Conservation (phyloP, 2,113 vertebrate species). For the Sphyrna mokarran region DNA sequence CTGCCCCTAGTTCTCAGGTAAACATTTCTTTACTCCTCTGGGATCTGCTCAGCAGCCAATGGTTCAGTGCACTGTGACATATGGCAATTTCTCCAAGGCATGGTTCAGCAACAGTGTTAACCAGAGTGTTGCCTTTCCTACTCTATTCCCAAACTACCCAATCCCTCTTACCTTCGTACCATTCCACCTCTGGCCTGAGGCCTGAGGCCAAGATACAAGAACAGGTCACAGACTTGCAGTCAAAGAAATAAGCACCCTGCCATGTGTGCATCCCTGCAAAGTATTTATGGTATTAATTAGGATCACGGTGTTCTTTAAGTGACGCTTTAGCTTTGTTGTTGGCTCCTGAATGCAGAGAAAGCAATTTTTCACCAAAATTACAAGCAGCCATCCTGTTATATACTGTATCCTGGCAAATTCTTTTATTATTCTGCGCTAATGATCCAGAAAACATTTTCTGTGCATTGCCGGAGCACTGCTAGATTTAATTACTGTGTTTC, state of each 20-base stretch:
- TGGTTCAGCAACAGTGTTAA: too few species aligned
- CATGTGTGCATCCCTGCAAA: not conserved
- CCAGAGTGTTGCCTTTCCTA: too few species aligned
- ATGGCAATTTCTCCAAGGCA: too few species aligned
- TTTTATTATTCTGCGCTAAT: slow-evolving; percentile 23
- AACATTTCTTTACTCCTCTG: too few species aligned
- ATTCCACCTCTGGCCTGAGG: too few species aligned
- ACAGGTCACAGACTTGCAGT: too few species aligned
- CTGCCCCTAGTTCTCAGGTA: too few species aligned
- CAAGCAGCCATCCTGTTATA: not conserved
- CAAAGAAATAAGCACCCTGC: not conserved
- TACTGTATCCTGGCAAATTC: slow-evolving; percentile 4
- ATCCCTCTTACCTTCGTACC: not conserved
- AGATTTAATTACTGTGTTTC: slow-evolving; percentile 35
- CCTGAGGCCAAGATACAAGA: not conserved
- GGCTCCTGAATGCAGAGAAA: not conserved
- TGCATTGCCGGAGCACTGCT: not conserved
- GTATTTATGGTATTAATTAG: slow-evolving; percentile 2
- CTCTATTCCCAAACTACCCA: too few species aligned
- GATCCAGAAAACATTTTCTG: slow-evolving; percentile 4
- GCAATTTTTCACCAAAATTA: slow-evolving; percentile 22
- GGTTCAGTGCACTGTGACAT: too few species aligned
- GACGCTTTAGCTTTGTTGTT: not conserved
- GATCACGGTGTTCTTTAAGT: not conserved
- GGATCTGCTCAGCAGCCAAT: too few species aligned